Evolutionary conservation across 2,888 invertebrate species (phyloP).

Genomic region (Tenthredo amoena): DNA sequence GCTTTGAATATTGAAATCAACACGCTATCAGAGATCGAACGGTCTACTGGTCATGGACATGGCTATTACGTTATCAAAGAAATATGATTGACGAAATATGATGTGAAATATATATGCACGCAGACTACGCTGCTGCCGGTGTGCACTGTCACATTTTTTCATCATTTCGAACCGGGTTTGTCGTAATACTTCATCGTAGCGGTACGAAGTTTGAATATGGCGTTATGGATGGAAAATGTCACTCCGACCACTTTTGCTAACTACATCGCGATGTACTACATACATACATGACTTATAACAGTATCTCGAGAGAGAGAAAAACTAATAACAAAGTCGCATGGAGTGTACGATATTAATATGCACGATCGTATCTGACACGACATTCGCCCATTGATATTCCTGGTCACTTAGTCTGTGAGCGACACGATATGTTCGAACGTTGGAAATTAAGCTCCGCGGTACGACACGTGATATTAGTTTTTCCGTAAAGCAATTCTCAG

Average conservation of each 20-base stretch:
- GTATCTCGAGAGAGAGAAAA: not conserved
- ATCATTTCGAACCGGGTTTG: not conserved
- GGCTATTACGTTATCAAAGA: too few relatives aligned
- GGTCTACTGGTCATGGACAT: not conserved
- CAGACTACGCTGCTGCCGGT: not conserved
- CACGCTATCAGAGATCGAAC: not conserved
- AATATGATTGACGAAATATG: not conserved
- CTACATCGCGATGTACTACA: not conserved
- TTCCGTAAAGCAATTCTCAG: not conserved
- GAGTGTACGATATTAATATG: not conserved
- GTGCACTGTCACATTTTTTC: not conserved
- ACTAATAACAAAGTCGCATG: not conserved
- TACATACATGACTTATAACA: constrained; percentile 14
- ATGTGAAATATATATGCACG: not conserved
- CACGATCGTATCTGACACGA: not conserved
- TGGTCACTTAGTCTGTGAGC: not conserved
- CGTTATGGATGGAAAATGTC: not conserved
- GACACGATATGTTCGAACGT: not conserved
- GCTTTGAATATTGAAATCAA: not conserved
- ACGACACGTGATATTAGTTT: not conserved
- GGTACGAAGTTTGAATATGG: not conserved
- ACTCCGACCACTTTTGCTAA: not conserved
- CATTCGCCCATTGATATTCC: not conserved
- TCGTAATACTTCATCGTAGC: not conserved
- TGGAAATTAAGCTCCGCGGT: not conserved